phyloP scores from a whole-genome alignment of 2,888 invertebrate genomes.

The Elmis aenea region DNA sequence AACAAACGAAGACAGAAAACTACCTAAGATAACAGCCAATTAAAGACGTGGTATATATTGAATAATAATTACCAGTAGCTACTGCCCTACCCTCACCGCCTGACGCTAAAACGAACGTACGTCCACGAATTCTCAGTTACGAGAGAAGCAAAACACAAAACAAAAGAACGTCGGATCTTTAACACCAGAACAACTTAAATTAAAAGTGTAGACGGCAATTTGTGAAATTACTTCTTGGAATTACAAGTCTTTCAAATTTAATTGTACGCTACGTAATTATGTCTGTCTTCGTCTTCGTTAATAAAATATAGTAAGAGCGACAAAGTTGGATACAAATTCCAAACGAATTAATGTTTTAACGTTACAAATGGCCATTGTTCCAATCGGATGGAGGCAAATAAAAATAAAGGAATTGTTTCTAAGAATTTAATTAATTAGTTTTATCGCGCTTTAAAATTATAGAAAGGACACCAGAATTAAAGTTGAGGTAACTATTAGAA shows the following conservation, averaged over 20 bases:
- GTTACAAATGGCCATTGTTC: constrained; percentile 19
- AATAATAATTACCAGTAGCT: constrained; percentile 47
- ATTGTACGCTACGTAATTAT: constrained; percentile 3
- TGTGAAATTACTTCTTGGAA: constrained; percentile 48
- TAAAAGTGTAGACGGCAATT: constrained; percentile 45
- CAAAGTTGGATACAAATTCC: too few species aligned
- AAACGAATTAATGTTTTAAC: constrained; percentile 17
- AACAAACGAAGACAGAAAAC: constrained; percentile 22
- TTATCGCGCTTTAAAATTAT: constrained; percentile 34
- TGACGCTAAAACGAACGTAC: constrained; percentile 20
- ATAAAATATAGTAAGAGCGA: neutral
- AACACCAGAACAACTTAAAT: constrained; percentile 36
- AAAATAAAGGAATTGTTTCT: constrained; percentile 30
- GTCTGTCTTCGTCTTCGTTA: neutral
- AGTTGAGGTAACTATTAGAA: too few species aligned
- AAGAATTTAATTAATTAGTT: constrained; percentile 42
- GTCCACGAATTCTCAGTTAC: constrained; percentile 12
- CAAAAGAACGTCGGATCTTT: neutral
- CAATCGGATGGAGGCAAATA: constrained; percentile 11
- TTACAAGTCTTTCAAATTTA: constrained; percentile 29
- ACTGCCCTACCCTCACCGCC: constrained; percentile 33
- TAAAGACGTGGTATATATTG: constrained; percentile 49
- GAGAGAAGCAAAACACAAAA: constrained; percentile 10
- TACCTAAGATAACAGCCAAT: constrained; percentile 45
- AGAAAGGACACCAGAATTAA: too few species aligned